Evolutionary conservation across 2,113 vertebrate genomes (phyloP), one percentile per base, ranked within the genome.

Genomic region (Xiphias gladius): DNA sequence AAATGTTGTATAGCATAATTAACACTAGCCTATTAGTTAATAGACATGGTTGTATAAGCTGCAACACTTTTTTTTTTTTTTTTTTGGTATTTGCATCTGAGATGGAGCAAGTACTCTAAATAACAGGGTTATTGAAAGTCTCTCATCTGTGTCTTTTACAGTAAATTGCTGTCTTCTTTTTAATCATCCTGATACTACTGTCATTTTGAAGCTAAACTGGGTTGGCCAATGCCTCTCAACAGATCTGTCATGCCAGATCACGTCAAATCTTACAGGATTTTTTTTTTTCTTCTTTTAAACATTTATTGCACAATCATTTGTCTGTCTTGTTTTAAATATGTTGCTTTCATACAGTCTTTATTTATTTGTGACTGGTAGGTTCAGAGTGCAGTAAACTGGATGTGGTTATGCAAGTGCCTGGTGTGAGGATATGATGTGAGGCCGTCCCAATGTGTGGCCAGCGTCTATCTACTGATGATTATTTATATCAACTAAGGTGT

Each of bases 371-470:
- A 89, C 28, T 41, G 68, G 73, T 70, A 79, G 39, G 68, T 87
- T 90, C 66, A 57, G 66, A 76, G 68, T 85, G 84, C 86, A 86
- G 87, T 91, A 85, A 86, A 82, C 70, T 64, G 52, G 85, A 73
- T 83, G 79, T 85, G 84, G 79, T 91, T 85, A 84, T 82, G 82
- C 79, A 94, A 93, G 91, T 95, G 94, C 93, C 93, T 95, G 90
- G 67, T 84, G 71, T 87, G 83, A 80, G 80, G 85, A 83, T 73
- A 50, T 80, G 69, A 82, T 52, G 66, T 59, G 70, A 82, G 62
- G 85, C 61, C 62, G 79, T 83, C 62, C 61, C 46, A 57, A 68
- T 43, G 80, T 73, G 71, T 81, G 68, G 70, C 80, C 81, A 71
- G 69, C 66, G 41, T 64, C 75, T 79, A 58, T 88, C 82, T 66